Conservation (phyloP, 2,113 vertebrate species). For the Hippocampus mohnikei region DNA sequence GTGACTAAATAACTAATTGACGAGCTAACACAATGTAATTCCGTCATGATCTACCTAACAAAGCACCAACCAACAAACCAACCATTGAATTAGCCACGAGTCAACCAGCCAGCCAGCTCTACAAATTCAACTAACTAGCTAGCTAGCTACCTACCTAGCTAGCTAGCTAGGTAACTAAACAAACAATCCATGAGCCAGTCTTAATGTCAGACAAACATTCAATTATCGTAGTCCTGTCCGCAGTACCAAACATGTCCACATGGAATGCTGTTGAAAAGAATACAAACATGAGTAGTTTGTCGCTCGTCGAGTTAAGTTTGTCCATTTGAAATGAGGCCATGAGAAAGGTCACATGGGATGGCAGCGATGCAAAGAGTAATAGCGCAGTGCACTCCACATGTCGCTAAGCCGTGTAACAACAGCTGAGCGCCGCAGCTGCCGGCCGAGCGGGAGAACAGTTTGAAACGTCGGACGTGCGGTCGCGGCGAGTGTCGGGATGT, state of each 20-base stretch:
- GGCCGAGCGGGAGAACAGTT: slow-evolving; percentile 55
- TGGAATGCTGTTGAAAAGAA: background rate
- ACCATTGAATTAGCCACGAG: too few relatives aligned
- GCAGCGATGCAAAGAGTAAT: slow-evolving; percentile 7
- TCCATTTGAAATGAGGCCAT: background rate
- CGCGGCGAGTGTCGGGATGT: slow-evolving; percentile 44
- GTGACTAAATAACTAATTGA: too few relatives aligned
- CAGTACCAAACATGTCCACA: background rate
- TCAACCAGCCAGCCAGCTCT: too few relatives aligned
- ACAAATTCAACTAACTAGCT: too few relatives aligned
- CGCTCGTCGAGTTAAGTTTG: background rate
- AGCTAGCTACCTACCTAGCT: too few relatives aligned
- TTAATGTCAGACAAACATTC: background rate
- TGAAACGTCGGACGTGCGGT: slow-evolving; percentile 54
- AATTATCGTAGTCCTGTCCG: background rate
- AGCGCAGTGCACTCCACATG: slow-evolving; percentile 23
- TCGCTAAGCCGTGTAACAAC: slow-evolving; percentile 39
- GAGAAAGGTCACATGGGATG: background rate
- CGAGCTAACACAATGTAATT: too few relatives aligned
- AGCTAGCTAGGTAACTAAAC: too few relatives aligned
- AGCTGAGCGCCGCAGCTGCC: slow-evolving; percentile 65
- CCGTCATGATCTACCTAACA: too few relatives aligned
- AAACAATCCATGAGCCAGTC: too few relatives aligned
- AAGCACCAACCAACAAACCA: too few relatives aligned
- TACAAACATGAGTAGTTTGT: background rate